phyloP scores from a whole-genome alignment of 2,113 vertebrate genomes.

The Ageneiosus marmoratus region DNA sequence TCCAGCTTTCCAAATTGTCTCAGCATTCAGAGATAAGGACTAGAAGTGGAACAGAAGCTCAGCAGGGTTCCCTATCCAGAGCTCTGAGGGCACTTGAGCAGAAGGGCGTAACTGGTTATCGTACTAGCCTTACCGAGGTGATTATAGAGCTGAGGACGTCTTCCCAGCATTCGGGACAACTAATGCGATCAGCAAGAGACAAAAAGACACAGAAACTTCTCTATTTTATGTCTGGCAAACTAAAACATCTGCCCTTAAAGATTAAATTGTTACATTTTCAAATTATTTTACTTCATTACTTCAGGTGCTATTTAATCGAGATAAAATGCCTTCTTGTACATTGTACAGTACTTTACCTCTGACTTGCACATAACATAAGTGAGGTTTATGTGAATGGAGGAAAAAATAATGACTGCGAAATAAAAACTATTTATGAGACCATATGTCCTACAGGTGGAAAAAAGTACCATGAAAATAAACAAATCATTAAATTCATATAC shows the following conservation, averaged over 20 bases:
- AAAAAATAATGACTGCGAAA: not conserved
- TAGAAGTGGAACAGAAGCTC: conserved; percentile 18
- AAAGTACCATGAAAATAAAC: not conserved
- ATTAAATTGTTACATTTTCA: no score
- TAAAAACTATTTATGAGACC: not conserved
- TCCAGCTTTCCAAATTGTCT: conserved; percentile 25
- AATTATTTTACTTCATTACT: not conserved
- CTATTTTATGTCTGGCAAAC: not conserved
- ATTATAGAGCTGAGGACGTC: conserved; percentile 41
- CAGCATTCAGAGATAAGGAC: conserved; percentile 8
- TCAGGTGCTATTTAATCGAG: not conserved
- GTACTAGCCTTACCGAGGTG: conserved; percentile 22
- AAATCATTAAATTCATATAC: not conserved
- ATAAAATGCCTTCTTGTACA: not conserved
- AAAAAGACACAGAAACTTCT: not conserved
- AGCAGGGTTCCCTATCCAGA: conserved; percentile 11
- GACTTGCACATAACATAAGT: not conserved
- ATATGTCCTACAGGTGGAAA: not conserved
- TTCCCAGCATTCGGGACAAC: conserved; percentile 10
- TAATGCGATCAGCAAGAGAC: conserved; percentile 8
- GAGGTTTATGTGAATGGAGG: not conserved
- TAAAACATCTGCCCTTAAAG: not conserved
- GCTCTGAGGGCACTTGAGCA: conserved; percentile 35
- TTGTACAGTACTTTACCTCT: not conserved
- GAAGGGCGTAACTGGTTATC: conserved; percentile 14